Conservation (phyloP, 2,113 vertebrate genomes). For the Halichoerus grypus region DNA sequence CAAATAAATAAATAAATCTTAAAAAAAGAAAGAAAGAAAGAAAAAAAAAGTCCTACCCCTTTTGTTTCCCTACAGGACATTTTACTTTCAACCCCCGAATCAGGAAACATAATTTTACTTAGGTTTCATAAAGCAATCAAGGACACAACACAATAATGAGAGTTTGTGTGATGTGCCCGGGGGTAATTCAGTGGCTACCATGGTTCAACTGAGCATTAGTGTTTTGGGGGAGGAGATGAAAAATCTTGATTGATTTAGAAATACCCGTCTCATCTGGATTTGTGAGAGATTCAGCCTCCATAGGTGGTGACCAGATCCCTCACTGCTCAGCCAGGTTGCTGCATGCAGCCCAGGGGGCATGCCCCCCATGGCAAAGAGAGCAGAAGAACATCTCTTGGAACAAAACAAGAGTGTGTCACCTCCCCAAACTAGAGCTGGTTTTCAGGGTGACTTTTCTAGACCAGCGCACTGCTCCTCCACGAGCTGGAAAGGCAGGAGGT, state of each 20-base stretch:
- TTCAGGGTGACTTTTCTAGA: conserved; percentile 67
- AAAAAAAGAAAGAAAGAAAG: too few species aligned
- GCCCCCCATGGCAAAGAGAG: background rate
- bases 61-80: background rate
- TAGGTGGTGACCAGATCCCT: background rate
- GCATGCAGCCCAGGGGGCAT: background rate
- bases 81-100: background rate
- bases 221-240: background rate
- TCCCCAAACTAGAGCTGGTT: background rate
- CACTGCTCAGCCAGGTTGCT: background rate
- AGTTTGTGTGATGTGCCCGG: background rate
- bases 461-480: background rate
- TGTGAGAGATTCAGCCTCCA: background rate
- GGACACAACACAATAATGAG: background rate
- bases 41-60: too few species aligned
- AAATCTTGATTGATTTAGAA: background rate
- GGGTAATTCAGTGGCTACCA: background rate
- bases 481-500: conserved; percentile 1
- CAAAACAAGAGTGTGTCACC: background rate
- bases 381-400: background rate
- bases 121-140: background rate
- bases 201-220: background rate
- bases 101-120: background rate
- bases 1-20: background rate
- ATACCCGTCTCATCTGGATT: background rate